Conservation (phyloP, 2,888 invertebrate species). For the Lissocephala sabroskyi region DNA sequence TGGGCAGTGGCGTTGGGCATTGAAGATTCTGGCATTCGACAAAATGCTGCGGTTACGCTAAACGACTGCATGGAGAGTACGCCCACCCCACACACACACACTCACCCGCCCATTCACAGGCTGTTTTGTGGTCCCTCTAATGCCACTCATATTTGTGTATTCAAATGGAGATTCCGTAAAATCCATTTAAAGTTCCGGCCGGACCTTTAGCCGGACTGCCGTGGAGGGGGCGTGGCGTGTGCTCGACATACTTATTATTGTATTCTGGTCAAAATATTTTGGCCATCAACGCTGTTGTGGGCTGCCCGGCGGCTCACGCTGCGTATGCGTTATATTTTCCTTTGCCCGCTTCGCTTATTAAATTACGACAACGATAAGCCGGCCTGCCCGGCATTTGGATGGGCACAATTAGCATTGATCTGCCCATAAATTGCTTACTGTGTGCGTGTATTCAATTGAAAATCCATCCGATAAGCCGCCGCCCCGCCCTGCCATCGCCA, state of each 20-base stretch:
- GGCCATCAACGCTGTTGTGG: too few relatives aligned
- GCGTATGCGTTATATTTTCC: background rate
- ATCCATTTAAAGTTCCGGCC: constrained; percentile 51
- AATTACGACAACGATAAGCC: constrained; percentile 1
- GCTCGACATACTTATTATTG: background rate
- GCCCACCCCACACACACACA: constrained; percentile 11
- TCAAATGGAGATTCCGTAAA: constrained; percentile 49
- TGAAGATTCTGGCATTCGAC: constrained; percentile 62
- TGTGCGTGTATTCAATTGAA: too few relatives aligned
- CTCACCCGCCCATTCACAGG: constrained; percentile 6
- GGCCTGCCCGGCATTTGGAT: background rate
- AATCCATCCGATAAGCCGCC: too few relatives aligned
- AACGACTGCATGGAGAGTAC: constrained; percentile 58
- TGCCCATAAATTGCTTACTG: background rate
- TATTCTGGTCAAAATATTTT: background rate
- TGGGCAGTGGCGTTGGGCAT: constrained; percentile 29
- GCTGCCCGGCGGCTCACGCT: too few relatives aligned
- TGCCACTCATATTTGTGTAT: constrained; percentile 29
- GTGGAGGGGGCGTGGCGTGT: too few relatives aligned
- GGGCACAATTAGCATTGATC: constrained; percentile 2
- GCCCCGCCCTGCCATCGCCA: too few relatives aligned
- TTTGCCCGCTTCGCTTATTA: too few relatives aligned
- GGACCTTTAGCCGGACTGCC: constrained; percentile 11
- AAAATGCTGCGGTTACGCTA: constrained; percentile 65
- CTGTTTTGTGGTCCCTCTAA: constrained; percentile 41